These are phyloP conservation scores for Cepaea hortensis DNA, from an alignment of 2,888 invertebrate species.

Conservation along the genomic window DNA sequence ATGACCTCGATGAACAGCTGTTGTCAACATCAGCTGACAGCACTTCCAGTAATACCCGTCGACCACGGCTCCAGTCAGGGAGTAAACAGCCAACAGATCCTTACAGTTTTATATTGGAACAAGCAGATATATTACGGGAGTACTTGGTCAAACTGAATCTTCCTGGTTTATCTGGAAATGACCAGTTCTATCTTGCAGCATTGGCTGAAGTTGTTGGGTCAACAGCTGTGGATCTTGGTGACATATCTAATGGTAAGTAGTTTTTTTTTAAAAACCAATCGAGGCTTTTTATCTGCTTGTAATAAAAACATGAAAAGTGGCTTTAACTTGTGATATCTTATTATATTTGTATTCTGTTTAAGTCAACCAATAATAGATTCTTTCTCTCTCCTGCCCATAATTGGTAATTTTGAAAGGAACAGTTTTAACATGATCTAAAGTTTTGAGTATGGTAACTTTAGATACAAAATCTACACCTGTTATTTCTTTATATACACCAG, in stretches of 20 bases:
- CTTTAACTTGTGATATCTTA: too few relatives aligned
- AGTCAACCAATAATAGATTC: too few relatives aligned
- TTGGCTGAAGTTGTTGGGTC: conserved; percentile 93
- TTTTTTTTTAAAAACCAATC: neutral
- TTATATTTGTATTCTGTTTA: too few relatives aligned
- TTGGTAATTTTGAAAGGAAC: too few relatives aligned
- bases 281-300: too few relatives aligned
- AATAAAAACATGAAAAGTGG: too few relatives aligned
- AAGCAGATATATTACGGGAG: conserved; percentile 67
- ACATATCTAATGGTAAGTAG: conserved; percentile 46
- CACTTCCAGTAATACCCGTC: conserved; percentile 80
- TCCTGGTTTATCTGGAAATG: conserved; percentile 91
- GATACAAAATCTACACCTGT: too few relatives aligned
- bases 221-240: conserved; percentile 76
- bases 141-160: conserved; percentile 87
- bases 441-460: too few relatives aligned
- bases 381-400: too few relatives aligned
- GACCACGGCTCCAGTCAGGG: conserved; percentile 41
- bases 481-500: too few relatives aligned
- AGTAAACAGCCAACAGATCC: conserved; percentile 50
- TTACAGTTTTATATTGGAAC: conserved; percentile 67
- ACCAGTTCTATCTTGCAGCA: conserved; percentile 99
- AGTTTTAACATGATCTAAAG: too few relatives aligned
- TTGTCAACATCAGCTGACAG: conserved; percentile 74
- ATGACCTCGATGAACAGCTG: conserved; percentile 64